phyloP scores from a whole-genome alignment of 2,888 invertebrate genomes.

The Loripinus fragilis region DNA sequence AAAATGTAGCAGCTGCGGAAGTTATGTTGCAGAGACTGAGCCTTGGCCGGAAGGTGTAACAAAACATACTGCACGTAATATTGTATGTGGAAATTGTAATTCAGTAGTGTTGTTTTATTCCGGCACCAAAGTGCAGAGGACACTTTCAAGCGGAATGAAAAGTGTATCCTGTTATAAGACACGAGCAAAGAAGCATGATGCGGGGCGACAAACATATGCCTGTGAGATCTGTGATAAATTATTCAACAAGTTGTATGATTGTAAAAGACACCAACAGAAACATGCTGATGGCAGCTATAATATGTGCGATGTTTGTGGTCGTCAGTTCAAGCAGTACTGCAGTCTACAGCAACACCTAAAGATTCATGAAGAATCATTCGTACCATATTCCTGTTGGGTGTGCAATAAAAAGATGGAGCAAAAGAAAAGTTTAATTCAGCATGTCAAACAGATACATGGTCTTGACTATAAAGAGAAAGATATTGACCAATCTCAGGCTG shows the following conservation, averaged over 20 bases:
- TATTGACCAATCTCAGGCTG: no score
- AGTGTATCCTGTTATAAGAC: no score
- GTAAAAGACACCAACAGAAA: not conserved
- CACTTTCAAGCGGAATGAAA: not conserved
- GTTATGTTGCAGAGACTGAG: conserved; percentile 19
- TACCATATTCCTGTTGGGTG: not conserved
- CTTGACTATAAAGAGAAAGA: not conserved
- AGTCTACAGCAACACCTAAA: not conserved
- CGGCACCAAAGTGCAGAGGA: not conserved
- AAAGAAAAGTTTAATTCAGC: not conserved
- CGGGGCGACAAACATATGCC: not conserved
- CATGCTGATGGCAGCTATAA: not conserved
- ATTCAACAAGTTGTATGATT: not conserved
- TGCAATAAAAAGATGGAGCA: not conserved
- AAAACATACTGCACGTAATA: not conserved
- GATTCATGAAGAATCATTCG: not conserved
- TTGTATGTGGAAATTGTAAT: not conserved
- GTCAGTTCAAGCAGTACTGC: not conserved
- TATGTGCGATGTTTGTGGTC: conserved; percentile 9
- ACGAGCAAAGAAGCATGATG: not conserved
- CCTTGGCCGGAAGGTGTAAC: conserved; percentile 23
- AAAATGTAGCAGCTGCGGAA: conserved; percentile 12
- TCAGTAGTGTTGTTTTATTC: not conserved
- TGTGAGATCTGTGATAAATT: not conserved
- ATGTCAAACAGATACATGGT: not conserved